Evolutionary conservation across 2,113 vertebrate species (phyloP), one percentile per base, ranked within the genome.

Genomic region (Antechinus stuartii): DNA sequence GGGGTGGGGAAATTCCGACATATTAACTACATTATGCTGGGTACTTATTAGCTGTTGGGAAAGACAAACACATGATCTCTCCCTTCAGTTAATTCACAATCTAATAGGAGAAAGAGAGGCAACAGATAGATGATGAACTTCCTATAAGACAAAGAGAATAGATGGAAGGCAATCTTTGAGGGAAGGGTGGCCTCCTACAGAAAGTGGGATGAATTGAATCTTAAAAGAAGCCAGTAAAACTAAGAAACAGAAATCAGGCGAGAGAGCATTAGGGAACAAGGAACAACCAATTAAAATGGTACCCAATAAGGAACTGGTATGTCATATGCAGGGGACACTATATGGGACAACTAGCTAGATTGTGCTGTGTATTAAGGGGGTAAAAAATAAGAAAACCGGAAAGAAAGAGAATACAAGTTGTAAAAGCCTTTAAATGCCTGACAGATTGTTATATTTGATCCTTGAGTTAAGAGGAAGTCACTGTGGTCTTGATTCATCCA

Each of bases 311-410:
- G 61, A 35, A n/a, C 11, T 68, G 12, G 61, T 11, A 68, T 35
- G 61, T 68, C 61, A 35, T 14, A 5, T 35, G 14, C 0, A 76
- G 35, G 30, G 35, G 14, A 76, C 12, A n/a, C 27, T 12, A 61
- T 61, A 35, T 61, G 27, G 57, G 27, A 11, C 57, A 61, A 14
- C 12, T n/a, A n/a, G 61, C 61, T 76, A 76, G 61, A 35, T 7
- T 16, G 14, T n/a, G 1, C 0, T 0, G 61, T 16, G 14, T 6
- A 35, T n/a, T 0, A 76, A 76, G 30, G 4, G 61, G 19, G 14
- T 35, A 4, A 76, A 76, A 35, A 76, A n/a, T 76, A 19, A n/a
- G 61, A 76, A 35, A 76, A 76, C 14, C 5, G 30, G 3, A n/a
- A n/a, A n/a, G 61, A 11, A 11, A 61, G 24, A 76, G 35, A 76